Evolutionary conservation across 1,140 invertebrate species (phyloP).

Genomic region (Drosophila ananassae): DNA sequence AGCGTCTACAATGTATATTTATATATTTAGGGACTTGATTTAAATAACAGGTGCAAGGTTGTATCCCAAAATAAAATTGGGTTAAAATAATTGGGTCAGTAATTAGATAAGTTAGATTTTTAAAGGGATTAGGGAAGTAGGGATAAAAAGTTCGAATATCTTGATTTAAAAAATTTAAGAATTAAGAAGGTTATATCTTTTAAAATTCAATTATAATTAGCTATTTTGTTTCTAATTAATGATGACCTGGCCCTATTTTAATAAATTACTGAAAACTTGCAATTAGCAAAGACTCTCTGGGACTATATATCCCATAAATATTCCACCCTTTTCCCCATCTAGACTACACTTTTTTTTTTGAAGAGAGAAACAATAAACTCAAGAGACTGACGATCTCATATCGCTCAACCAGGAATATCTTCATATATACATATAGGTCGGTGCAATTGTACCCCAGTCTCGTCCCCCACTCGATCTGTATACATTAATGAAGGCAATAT

Average conservation of each 20-base stretch:
- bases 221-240: slow-evolving; percentile 4
- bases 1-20: slow-evolving; percentile 7
- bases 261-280: not conserved
- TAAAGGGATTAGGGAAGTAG: no score
- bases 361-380: slow-evolving; percentile 32
- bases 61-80: not conserved
- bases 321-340: not conserved
- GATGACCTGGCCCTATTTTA: slow-evolving; percentile 16
- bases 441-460: slow-evolving; percentile 66
- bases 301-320: not conserved
- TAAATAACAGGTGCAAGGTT: slow-evolving; percentile 22
- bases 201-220: not conserved
- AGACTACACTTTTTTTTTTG: not conserved
- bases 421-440: slow-evolving; percentile 17
- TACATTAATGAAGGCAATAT: slow-evolving; percentile 37
- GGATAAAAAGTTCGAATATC: no score
- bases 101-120: no score
- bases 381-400: slow-evolving; percentile 33
- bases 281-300: slow-evolving; percentile 3
- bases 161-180: no score
- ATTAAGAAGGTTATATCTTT: no score
- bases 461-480: slow-evolving; percentile 30
- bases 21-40: slow-evolving; percentile 21
- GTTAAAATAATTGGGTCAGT: slow-evolving; percentile 13
- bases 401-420: slow-evolving; percentile 33